Conservation (phyloP, 1,140 invertebrate genomes). For the Portunus trituberculatus region DNA sequence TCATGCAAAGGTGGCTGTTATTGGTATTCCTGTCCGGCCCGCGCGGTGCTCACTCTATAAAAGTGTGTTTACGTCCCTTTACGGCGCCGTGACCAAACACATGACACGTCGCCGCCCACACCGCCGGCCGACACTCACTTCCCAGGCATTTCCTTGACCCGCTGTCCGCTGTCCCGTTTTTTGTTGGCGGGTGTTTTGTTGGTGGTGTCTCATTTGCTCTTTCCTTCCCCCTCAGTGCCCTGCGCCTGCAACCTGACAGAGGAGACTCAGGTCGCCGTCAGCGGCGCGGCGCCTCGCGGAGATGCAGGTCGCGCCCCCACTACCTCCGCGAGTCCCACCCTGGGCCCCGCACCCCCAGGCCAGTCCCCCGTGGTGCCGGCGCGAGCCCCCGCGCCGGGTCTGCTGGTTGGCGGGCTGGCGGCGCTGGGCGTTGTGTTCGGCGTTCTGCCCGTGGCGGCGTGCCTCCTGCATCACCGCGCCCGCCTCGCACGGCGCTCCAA, state of each 20-base stretch:
- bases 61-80: too few species aligned
- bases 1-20: too few species aligned
- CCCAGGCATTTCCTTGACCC: background rate
- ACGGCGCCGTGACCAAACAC: background rate
- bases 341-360: constrained; percentile 74
- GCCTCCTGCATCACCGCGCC: constrained; percentile 69
- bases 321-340: constrained; percentile 70
- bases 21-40: background rate
- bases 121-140: too few species aligned
- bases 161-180: constrained; percentile 72
- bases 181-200: constrained; percentile 71
- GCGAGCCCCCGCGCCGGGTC: constrained; percentile 61
- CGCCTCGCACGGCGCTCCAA: constrained; percentile 64
- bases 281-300: constrained; percentile 83
- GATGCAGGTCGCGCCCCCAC: constrained; percentile 79
- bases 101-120: background rate
- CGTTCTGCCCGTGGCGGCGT: constrained; percentile 74
- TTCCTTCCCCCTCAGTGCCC: constrained; percentile 67
- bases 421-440: constrained; percentile 74
- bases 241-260: constrained; percentile 71
- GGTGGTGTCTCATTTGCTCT: constrained; percentile 77
- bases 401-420: constrained; percentile 68
- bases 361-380: constrained; percentile 70
- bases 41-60: background rate
- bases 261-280: constrained; percentile 44